A percentile compares a stretch with the other conserved stretches of the same genome.
These are phyloP conservation scores for Shinisaurus crocodilurus DNA, from an alignment of 2,113 vertebrate species.

Conservation along the genomic window DNA sequence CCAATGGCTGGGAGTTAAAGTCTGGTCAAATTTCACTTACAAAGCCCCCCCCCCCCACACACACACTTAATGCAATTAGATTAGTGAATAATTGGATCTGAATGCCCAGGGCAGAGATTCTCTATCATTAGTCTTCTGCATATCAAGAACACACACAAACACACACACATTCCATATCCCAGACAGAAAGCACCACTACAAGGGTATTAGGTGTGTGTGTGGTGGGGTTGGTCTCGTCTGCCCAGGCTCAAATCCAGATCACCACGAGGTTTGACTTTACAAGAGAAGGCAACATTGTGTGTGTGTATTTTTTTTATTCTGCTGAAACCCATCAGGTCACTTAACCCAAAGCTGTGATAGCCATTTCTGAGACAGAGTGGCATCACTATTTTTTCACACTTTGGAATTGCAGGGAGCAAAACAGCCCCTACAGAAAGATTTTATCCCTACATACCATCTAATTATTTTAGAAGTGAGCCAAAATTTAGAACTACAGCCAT, in stretches of 20 bases:
- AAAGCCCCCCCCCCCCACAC: too few species aligned
- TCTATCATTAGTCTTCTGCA: neutral
- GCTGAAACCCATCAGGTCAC: neutral
- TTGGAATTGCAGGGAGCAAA: neutral
- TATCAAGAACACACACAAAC: neutral
- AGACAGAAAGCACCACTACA: conserved; percentile 6
- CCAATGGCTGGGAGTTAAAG: neutral
- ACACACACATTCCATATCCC: conserved; percentile 18
- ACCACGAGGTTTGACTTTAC: conserved; percentile 34
- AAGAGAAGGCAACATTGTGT: neutral
- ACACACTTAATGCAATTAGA: neutral
- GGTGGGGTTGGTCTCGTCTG: neutral
- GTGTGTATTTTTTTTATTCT: neutral
- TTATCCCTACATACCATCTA: neutral
- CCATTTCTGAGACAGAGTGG: neutral
- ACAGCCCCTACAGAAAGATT: too few species aligned
- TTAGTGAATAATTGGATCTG: neutral
- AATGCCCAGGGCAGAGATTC: neutral
- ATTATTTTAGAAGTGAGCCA: neutral
- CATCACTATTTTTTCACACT: neutral
- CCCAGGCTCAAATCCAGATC: neutral
- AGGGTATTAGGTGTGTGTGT: neutral
- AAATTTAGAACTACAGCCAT: neutral
- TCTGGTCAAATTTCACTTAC: neutral
- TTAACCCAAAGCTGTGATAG: neutral